These are phyloP conservation scores for Hyperopisus bebe DNA, from an alignment of 2,113 vertebrate species.

Conservation along the genomic window DNA sequence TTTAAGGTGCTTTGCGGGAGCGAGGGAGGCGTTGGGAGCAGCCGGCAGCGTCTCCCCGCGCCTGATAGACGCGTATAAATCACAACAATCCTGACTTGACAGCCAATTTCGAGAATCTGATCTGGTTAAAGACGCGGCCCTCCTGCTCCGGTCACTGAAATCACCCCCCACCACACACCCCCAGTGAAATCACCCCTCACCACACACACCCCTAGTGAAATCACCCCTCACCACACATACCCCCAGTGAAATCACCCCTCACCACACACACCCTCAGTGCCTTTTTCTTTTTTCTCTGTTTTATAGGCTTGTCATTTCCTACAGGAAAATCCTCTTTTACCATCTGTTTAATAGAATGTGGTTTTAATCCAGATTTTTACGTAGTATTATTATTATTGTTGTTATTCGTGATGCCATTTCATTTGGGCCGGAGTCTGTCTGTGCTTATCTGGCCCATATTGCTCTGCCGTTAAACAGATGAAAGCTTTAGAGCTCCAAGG, in stretches of 20 bases:
- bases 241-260: slow-evolving; percentile 47
- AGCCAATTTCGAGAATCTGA: slow-evolving; percentile 99
- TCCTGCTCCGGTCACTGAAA: slow-evolving; percentile 58
- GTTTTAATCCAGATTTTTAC: slow-evolving; percentile 62
- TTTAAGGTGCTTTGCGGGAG: slow-evolving; percentile 87
- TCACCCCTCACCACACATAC: background rate
- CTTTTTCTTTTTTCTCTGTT: slow-evolving; percentile 36
- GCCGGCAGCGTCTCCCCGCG: slow-evolving; percentile 57
- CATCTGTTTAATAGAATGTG: slow-evolving; percentile 70
- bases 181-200: slow-evolving; percentile 5
- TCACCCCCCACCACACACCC: slow-evolving; percentile 39
- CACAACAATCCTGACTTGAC: slow-evolving; percentile 93
- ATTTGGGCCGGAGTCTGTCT: slow-evolving; percentile 40
- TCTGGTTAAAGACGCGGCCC: slow-evolving; percentile 97
- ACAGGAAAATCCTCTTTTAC: slow-evolving; percentile 67
- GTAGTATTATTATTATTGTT: slow-evolving; percentile 35
- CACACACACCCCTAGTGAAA: slow-evolving; percentile 29
- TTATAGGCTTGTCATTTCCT: slow-evolving; percentile 62
- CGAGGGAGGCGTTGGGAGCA: slow-evolving; percentile 70
- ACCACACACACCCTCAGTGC: background rate
- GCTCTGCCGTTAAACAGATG: slow-evolving; percentile 31
- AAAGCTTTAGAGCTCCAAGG: slow-evolving; percentile 13
- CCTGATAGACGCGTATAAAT: slow-evolving; percentile 98
- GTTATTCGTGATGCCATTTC: slow-evolving; percentile 55
- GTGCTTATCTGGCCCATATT: slow-evolving; percentile 36